Base-by-base conservation (phyloP, 2,113 vertebrate genomes). In the Cebidichthys violaceus region DNA sequence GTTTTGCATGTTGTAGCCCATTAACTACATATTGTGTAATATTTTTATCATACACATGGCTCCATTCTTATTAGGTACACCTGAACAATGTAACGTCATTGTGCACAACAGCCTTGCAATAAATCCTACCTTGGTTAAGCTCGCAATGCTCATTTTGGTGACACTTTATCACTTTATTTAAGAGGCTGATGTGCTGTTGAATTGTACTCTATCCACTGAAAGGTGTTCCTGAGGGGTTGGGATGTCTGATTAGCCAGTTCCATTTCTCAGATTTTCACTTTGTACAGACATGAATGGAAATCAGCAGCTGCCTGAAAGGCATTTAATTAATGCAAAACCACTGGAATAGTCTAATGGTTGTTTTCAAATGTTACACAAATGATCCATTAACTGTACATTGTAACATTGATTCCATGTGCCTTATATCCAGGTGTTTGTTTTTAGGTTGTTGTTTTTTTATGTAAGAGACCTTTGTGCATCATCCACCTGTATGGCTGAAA, bases 351-450 rank as follows among this genome's bases (percentile, higher is more conserved):
- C n/a, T 59, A 29, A 27, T 45, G 20, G 33, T 37, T 0, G 1
- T 50, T 74, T 65, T 52, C 8, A 18, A 24, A 14, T 37, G 55
- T 29, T 59, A 2, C 33, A 10, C 24, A 65, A n/a, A 52, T 5
- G 1, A 70, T 20, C 70, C 9, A 54, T 47, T 70, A 29, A 20
- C 39, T 72, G 39, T 68, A 45, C 24, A 31, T 39, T 75, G 50
- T 77, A 68, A 70, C 60, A 54, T 75, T 52, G 37, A 33, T 62
- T 70, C 47, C 4, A 20, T 76, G 86, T 92, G 89, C 90, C 87
- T 92, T 90, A 73, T 67, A 72, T 76, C 52, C 54, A 70, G 10
- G 65, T 69, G 33, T 29, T 71, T 5, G 1, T 45, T 79, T 14
- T 39, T 1, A 41, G 15, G 3, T 50, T 18, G 0, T 45, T 67